These are phyloP conservation scores for Lepus americanus DNA, from an alignment of 2,113 vertebrate species.

Conservation along the genomic window DNA sequence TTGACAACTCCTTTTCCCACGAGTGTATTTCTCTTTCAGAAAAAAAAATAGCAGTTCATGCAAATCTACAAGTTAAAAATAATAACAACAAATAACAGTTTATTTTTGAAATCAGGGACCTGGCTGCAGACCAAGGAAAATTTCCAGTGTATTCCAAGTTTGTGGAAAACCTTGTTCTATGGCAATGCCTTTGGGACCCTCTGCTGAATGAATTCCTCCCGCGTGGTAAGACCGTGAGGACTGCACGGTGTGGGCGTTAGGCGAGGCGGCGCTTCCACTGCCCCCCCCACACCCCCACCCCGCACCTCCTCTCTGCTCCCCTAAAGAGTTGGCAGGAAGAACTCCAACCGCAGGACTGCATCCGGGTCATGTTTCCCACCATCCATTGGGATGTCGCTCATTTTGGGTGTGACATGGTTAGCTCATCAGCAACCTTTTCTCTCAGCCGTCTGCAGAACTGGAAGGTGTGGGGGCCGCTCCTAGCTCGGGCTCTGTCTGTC, in stretches of 20 bases:
- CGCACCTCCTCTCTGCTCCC: not conserved
- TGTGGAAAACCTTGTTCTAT: not conserved
- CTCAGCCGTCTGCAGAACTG: not conserved
- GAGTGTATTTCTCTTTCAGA: not conserved
- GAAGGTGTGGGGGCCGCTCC: too few relatives aligned
- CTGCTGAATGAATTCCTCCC: not conserved
- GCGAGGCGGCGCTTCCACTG: too few relatives aligned
- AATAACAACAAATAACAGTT: not conserved
- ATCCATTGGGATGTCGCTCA: not conserved
- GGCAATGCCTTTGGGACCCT: not conserved
- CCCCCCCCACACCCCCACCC: not conserved
- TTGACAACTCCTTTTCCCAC: not conserved
- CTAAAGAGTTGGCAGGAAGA: not conserved
- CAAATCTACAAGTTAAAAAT: conserved; percentile 33
- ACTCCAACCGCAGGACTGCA: not conserved
- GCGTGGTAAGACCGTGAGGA: not conserved
- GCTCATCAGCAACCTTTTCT: not conserved
- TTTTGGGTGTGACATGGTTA: not conserved
- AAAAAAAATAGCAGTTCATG: not conserved
- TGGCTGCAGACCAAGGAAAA: conserved; percentile 4
- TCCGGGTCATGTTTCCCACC: not conserved
- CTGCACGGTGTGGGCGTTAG: not conserved
- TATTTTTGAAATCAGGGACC: conserved; percentile 40
- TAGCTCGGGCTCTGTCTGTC: not conserved
- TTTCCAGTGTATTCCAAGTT: conserved; percentile 15